These are phyloP conservation scores for Oncorhynchus nerka DNA, from an alignment of 2,113 vertebrate species.

Conservation along the genomic window DNA sequence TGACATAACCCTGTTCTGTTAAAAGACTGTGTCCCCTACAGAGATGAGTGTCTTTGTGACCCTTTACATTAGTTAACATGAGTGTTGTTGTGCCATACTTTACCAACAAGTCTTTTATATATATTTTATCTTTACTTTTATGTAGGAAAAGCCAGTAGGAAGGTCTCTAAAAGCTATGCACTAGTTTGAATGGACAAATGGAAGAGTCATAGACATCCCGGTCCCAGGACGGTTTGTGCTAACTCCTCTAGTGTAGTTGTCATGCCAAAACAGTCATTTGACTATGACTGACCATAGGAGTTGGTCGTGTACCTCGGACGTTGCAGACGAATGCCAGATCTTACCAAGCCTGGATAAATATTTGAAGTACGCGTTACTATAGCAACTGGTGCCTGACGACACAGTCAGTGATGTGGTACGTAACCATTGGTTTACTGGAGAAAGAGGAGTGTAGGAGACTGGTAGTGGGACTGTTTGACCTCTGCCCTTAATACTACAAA, in stretches of 20 bases:
- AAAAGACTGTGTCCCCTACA: constrained; percentile 37
- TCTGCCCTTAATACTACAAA: background rate
- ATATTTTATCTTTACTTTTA: background rate
- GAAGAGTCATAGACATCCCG: too few species aligned
- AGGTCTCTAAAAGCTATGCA: constrained; percentile 18
- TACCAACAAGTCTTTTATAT: constrained; percentile 12
- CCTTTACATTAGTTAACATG: constrained; percentile 42
- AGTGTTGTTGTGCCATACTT: constrained; percentile 37
- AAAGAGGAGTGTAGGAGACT: background rate
- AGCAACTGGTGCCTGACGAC: too few species aligned
- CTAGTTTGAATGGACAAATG: constrained; percentile 8
- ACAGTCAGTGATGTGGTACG: too few species aligned
- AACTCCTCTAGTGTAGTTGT: too few species aligned
- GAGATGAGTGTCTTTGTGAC: constrained; percentile 43
- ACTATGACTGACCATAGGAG: too few species aligned
- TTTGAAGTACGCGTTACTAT: too few species aligned
- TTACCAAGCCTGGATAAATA: too few species aligned
- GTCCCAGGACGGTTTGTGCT: too few species aligned
- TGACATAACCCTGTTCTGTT: constrained; percentile 2
- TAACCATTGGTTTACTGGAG: too few species aligned
- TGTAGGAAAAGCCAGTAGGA: constrained; percentile 10
- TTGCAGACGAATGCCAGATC: too few species aligned
- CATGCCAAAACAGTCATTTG: too few species aligned
- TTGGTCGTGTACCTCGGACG: too few species aligned
- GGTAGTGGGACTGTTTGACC: background rate